Evolutionary conservation across 2,888 invertebrate species (phyloP).

Genomic region (Nineta flava): DNA sequence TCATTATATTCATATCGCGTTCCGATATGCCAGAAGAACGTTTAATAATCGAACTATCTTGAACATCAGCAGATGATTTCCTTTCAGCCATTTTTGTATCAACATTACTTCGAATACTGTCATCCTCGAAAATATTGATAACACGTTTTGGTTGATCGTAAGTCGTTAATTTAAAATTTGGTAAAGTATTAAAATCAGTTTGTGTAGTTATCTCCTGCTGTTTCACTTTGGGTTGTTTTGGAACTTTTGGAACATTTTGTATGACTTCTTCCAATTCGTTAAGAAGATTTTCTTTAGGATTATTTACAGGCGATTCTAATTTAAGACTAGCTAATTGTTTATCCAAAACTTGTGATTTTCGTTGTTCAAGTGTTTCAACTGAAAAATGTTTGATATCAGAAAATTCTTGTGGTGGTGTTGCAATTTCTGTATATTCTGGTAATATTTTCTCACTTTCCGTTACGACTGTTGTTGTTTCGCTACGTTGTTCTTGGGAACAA

Average conservation of each 20-base stretch:
- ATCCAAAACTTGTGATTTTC: slow-evolving; percentile 27
- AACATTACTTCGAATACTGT: slow-evolving; percentile 25
- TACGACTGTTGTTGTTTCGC: not conserved
- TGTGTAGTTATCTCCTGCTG: not conserved
- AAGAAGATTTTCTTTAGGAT: slow-evolving; percentile 10
- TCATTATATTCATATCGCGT: slow-evolving; percentile 7
- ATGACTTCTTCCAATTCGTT: slow-evolving; percentile 18
- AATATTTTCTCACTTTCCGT: not conserved
- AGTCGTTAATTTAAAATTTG: slow-evolving; percentile 29
- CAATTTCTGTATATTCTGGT: not conserved
- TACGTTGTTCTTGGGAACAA: not conserved
- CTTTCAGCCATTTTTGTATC: slow-evolving; percentile 11
- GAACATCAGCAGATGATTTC: not conserved
- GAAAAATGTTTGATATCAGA: slow-evolving; percentile 20
- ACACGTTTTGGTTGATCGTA: slow-evolving; percentile 26
- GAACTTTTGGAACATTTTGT: slow-evolving; percentile 8
- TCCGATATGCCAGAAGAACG: slow-evolving; percentile 4
- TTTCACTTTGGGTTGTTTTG: slow-evolving; percentile 8
- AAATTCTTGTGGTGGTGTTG: slow-evolving; percentile 1
- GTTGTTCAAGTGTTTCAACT: slow-evolving; percentile 24
- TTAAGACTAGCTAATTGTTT: slow-evolving; percentile 27
- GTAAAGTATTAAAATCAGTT: slow-evolving; percentile 17
- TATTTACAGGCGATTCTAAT: not conserved
- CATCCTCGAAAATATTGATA: slow-evolving; percentile 29
- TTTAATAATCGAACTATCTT: not conserved